Evolutionary conservation across 1,140 invertebrate species (phyloP).

Genomic region (Drosophila pandora): DNA sequence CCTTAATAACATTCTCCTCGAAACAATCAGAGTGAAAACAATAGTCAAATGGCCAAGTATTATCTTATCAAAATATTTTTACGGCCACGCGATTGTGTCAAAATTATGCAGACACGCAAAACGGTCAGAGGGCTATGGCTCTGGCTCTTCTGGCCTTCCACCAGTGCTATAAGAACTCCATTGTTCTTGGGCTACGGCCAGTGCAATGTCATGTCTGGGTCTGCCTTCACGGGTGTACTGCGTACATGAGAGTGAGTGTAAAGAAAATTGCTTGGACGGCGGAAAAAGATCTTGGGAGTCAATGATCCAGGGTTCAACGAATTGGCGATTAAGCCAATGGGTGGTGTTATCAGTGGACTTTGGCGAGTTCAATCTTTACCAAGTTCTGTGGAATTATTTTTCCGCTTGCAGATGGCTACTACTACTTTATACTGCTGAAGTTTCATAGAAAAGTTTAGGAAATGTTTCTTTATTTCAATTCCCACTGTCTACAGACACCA

Average conservation of each 20-base stretch:
- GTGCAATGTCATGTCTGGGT: constrained; percentile 33
- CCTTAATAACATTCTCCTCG: not conserved
- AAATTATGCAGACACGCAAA: constrained; percentile 16
- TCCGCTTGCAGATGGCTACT: not conserved
- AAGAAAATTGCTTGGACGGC: constrained; percentile 34
- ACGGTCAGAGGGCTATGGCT: no score
- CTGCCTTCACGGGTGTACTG: constrained; percentile 23
- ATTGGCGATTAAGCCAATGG: constrained; percentile 27
- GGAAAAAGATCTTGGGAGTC: constrained; percentile 30
- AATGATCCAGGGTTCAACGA: constrained; percentile 42
- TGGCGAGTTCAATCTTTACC: not conserved
- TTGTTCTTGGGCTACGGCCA: constrained; percentile 28
- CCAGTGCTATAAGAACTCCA: not conserved
- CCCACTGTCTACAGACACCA: not conserved
- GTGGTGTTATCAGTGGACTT: constrained; percentile 31
- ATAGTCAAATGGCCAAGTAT: constrained; percentile 3
- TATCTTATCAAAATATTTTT: constrained; percentile 43
- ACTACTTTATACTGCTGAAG: no score
- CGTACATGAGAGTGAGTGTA: not conserved
- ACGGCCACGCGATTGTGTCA: constrained; percentile 14
- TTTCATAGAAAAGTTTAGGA: no score
- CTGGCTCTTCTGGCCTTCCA: no score
- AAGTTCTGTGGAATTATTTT: not conserved
- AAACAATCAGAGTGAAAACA: not conserved
- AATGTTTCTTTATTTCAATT: no score